Evolutionary conservation across 1,140 invertebrate genomes (phyloP), one percentile per base, ranked within the genome.

Genomic region (Drosophila gunungcola): DNA sequence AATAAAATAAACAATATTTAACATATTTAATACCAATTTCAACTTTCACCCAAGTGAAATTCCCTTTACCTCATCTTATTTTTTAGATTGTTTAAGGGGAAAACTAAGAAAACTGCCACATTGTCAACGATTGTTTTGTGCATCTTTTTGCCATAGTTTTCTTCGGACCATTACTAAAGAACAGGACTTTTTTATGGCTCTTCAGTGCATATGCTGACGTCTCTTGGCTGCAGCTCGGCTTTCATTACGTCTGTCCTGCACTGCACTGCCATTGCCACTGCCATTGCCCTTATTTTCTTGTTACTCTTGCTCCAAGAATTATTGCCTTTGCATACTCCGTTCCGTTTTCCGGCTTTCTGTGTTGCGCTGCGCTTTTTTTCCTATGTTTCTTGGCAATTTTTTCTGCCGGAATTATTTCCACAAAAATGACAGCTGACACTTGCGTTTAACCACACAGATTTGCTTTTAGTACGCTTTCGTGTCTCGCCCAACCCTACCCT

Each of bases 391-490:
- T 32, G 27, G 12, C 4, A 29, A 21, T 21, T 16, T 52, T 80
- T 78, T 70, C n/a, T 65, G 65, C 73, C 64, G 55, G 46, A 38
- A 45, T 51, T 76, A 52, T 32, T 42, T 77, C 72, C 80, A 64
- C 79, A 77, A 80, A 88, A 88, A 88, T 89, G 84, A 84, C 84
- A 88, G 85, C 84, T 88, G 85, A 88, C 84, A 88, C 84, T 88
- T 88, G 84, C 80, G 84, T 89, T 89, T 89, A 89, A 89, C 85
- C 84, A 80, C 80, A 89, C 68, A 89, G 84, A 89, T 88, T 88
- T 88, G 80, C 85, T 78, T 72, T 77, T 79, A 61, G 64, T 76
- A 64, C 54, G 57, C 45, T 55, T 52, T 55, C 36, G 49, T 32
- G 9, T 57, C 57, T 51, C 51, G 32, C 27, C 39, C 34, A 49